Evolutionary conservation across 2,113 vertebrate species (phyloP), one percentile per base, ranked within the genome.

Genomic region (Amphiprion ocellaris): DNA sequence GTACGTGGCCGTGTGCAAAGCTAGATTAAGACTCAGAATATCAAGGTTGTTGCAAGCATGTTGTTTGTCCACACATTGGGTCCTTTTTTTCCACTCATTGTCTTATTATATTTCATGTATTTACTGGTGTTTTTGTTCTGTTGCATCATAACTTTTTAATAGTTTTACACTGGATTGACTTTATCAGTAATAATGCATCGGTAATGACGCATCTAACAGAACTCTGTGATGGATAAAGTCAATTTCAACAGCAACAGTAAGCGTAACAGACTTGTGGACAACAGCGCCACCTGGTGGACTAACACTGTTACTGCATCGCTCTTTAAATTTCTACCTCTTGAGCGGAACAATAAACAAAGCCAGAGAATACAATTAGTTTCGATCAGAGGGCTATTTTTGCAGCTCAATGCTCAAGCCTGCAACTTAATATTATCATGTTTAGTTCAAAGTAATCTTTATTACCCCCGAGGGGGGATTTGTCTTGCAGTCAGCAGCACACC

Each of bases 221-320:
- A 9, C 24, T 68, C 7, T 4, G 15, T 4, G 6, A n/a, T n/a
- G 0, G 11, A 28, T 37, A 10, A 24, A 49, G 7, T 2, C 5
- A 2, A 8, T 15, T 71, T 61, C 21, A 12, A 19, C 7, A 67
- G 17, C 8, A 24, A 5, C 39, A 9, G 5, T 17, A 15, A 12
- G 19, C 44, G 15, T 37, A n/a, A 8, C 4, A 37, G 8, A 69
- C 7, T 37, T 14, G 10, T 16, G 59, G 69, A 65, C 62, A 76
- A 79, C 68, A 86, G 11, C 65, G 2, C 50, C 90, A 65, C 60
- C 68, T 2, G 10, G 77, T 90, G 92, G 82, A 10, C n/a, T 26
- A 14, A 26, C 0, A 0, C 8, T 0, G n/a, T 10, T 19, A 65
- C 0, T 76, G 68, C 72, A 70, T 2, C 6, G 37, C 4, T 16